Base-by-base conservation (phyloP, 2,113 vertebrate species). In the Acrocephalus arundinaceus region DNA sequence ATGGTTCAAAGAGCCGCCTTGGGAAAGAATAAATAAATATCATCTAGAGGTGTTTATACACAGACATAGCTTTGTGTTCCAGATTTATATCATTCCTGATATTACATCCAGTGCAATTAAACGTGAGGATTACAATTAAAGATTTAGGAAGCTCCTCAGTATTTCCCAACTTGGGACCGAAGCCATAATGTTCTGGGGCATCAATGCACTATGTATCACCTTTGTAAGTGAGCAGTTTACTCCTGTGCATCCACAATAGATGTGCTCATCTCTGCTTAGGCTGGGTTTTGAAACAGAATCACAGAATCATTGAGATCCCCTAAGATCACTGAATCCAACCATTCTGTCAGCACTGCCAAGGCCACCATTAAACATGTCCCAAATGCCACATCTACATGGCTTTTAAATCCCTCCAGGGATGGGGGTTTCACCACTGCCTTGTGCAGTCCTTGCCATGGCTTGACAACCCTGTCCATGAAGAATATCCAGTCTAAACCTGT, bases 181-280 rank as follows among this genome's bases (percentile, higher is more conserved):
- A 55, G 27, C 46, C 46, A 8, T 2, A 2, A 3, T 37, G 46
- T 57, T 75, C 67, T 24, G 33, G 28, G 17, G 4, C 21, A 12
- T 45, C 23, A 35, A 1, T 17, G 12, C 9, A 7, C 12, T 1
- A 3, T 8, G 30, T 14, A 23, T 18, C 30, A 37, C 20, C 35
- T 45, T 46, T 28, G 4, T 17, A 54, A 58, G 31, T 7, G 5
- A 10, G 39, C 0, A 0, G 5, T 6, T 3, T 20, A 25, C 31
- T 85, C 27, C 45, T 73, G 8, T 9, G 22, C 25, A 37, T 35
- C 35, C 22, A 6, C 0, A 0, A 16, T 9, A 41, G 35, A 37
- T 9, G 9, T 7, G 10, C 13, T 70, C 4, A 55, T 28, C 46
- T 15, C 46, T 27, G 17, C 27, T 54, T 25, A 59, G 74, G 27